Percentiles rank a stretch among this genome's conserved stretches.
phyloP scores from a whole-genome alignment of 2,888 invertebrate species.

The Aphidius colemani region DNA sequence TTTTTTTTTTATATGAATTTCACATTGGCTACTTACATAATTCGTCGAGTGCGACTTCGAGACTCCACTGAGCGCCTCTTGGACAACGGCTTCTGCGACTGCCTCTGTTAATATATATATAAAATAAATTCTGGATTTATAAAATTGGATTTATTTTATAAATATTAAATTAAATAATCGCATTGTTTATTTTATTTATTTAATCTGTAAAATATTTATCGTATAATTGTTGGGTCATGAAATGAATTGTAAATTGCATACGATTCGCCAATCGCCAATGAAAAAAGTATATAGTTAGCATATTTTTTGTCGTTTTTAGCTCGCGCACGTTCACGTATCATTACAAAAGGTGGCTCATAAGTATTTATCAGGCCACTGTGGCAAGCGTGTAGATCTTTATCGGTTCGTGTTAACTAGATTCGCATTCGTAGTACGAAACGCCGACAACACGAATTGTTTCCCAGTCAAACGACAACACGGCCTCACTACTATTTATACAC shows the following conservation, averaged over 20 bases:
- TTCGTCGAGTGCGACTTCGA: conserved; percentile 32
- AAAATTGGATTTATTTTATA: no score
- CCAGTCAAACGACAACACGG: conserved; percentile 18
- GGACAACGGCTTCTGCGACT: conserved; percentile 9
- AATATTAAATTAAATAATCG: no score
- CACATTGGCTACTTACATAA: conserved; percentile 37
- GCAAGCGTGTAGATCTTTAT: conserved; percentile 44
- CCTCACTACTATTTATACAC: not conserved
- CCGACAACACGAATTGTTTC: conserved; percentile 34
- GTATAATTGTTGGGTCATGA: no score
- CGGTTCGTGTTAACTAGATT: conserved; percentile 46
- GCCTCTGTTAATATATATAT: no score
- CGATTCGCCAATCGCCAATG: no score
- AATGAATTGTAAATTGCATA: no score
- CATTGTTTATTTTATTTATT: no score
- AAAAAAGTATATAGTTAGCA: no score
- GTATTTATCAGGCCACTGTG: conserved; percentile 38
- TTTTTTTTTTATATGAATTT: not conserved
- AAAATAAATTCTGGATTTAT: no score
- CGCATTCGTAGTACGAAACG: conserved; percentile 34
- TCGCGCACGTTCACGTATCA: conserved; percentile 27
- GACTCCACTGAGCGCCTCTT: conserved; percentile 23
- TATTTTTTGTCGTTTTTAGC: not conserved
- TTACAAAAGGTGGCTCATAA: conserved; percentile 40
- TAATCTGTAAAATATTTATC: not conserved